Evolutionary conservation across 2,888 invertebrate genomes (phyloP).

Genomic region (Dynastes grantii): DNA sequence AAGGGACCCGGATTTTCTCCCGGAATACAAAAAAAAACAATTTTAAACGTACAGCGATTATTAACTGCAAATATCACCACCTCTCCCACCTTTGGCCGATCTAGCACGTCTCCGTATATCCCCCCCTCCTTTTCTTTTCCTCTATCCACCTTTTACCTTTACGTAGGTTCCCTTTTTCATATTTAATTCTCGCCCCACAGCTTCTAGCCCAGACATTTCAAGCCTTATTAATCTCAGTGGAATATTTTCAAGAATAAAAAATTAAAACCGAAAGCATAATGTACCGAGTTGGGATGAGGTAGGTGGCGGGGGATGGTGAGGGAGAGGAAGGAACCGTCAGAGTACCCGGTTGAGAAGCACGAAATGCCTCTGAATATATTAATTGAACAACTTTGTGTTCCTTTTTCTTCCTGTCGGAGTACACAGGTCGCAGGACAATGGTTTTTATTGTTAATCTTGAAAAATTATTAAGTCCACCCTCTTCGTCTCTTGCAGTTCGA

Average conservation of each 20-base stretch:
- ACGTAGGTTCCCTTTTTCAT: slow-evolving; percentile 32
- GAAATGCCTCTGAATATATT: slow-evolving; percentile 67
- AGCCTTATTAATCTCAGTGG: slow-evolving; percentile 69
- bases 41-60: slow-evolving; percentile 37
- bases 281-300: slow-evolving; percentile 63
- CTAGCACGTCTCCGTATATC: neutral
- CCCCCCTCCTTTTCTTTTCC: neutral
- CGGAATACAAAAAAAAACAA: slow-evolving; percentile 32
- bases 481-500: slow-evolving; percentile 24
- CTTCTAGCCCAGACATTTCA: slow-evolving; percentile 64
- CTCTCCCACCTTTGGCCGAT: slow-evolving; percentile 1
- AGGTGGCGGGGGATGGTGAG: slow-evolving; percentile 58
- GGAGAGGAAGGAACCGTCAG: slow-evolving; percentile 26
- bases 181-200: slow-evolving; percentile 66
- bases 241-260: slow-evolving; percentile 69
- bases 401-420: slow-evolving; percentile 56
- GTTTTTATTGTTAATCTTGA: slow-evolving; percentile 68
- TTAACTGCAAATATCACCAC: slow-evolving; percentile 41
- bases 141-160: slow-evolving; percentile 17
- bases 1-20: slow-evolving; percentile 22
- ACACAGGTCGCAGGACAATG: slow-evolving; percentile 62
- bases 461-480: slow-evolving; percentile 57
- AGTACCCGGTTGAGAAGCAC: slow-evolving; percentile 34
- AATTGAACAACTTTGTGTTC: slow-evolving; percentile 70
- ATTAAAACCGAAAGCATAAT: slow-evolving; percentile 69